Percentiles rank a stretch among this genome's conserved stretches.
Conservation (phyloP, 2,888 invertebrate genomes). For the Caenorhabditis auriculariae region DNA sequence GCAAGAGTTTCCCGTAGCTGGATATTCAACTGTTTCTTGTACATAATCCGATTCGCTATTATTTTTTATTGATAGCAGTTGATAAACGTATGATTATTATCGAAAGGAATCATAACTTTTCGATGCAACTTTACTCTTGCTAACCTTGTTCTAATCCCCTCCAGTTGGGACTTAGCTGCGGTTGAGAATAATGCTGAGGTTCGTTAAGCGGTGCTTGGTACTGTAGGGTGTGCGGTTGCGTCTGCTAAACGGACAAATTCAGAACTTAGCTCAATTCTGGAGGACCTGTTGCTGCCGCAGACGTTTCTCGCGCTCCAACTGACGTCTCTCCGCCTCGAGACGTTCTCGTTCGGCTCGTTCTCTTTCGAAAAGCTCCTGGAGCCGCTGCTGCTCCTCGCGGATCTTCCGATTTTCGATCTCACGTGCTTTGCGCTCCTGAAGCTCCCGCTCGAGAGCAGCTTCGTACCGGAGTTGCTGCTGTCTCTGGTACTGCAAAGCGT, state of each 20-base stretch:
- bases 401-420: conserved; percentile 38
- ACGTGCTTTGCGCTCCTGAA: conserved; percentile 22
- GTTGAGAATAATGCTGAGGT: neutral
- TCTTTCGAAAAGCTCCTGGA: conserved; percentile 41
- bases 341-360: conserved; percentile 44
- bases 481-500: too few species aligned
- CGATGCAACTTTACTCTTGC: neutral
- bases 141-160: neutral
- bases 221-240: conserved; percentile 42
- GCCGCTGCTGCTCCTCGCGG: conserved; percentile 35
- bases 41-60: too few species aligned
- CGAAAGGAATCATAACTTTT: too few species aligned
- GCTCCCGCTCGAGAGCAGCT: conserved; percentile 39
- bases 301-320: conserved; percentile 36
- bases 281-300: conserved; percentile 38
- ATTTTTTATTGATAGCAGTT: too few species aligned
- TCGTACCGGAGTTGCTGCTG: conserved; percentile 34
- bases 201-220: too few species aligned
- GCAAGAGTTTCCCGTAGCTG: too few species aligned
- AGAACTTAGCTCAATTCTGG: neutral
- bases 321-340: conserved; percentile 31
- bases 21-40: too few species aligned
- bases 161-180: neutral
- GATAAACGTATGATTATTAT: too few species aligned
- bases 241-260: conserved; percentile 15